Evolutionary conservation across 92 coral and sea anemone species (phyloP).

Genomic region (Porites lobata): DNA sequence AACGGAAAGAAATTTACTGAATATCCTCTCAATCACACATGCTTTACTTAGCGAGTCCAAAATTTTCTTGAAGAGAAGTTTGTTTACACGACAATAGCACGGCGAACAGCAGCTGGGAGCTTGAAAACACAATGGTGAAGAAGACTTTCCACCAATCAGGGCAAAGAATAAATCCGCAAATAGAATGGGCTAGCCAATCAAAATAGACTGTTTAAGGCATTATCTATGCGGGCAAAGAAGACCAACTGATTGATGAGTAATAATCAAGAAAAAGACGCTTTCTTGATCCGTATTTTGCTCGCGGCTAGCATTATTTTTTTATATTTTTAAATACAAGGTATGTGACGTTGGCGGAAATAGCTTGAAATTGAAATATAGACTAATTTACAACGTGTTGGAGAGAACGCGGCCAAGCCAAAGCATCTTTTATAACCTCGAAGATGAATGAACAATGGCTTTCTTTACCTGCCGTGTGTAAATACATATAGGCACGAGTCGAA

Average conservation of each 20-base stretch:
- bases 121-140: constrained; percentile 32
- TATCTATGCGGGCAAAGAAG: constrained; percentile 51
- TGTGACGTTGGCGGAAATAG: not conserved
- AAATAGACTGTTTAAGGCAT: constrained; percentile 33
- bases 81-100: constrained; percentile 48
- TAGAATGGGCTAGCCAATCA: constrained; percentile 55
- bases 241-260: constrained; percentile 42
- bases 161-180: constrained; percentile 39
- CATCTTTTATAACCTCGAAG: constrained; percentile 32
- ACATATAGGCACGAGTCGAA: constrained; percentile 62
- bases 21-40: constrained; percentile 31
- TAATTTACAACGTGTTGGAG: not conserved
- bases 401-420: not conserved
- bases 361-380: not conserved
- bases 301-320: not conserved
- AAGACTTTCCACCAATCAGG: constrained; percentile 55
- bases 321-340: not conserved
- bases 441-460: constrained; percentile 50
- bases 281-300: not conserved
- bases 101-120: constrained; percentile 50
- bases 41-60: constrained; percentile 40
- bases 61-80: constrained; percentile 33
- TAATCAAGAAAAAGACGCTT: not conserved
- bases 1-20: constrained; percentile 2
- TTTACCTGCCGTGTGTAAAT: constrained; percentile 78